Evolutionary conservation across 2,113 vertebrate genomes (phyloP), one percentile per base, ranked within the genome.

Genomic region (Pelodiscus sinensis): DNA sequence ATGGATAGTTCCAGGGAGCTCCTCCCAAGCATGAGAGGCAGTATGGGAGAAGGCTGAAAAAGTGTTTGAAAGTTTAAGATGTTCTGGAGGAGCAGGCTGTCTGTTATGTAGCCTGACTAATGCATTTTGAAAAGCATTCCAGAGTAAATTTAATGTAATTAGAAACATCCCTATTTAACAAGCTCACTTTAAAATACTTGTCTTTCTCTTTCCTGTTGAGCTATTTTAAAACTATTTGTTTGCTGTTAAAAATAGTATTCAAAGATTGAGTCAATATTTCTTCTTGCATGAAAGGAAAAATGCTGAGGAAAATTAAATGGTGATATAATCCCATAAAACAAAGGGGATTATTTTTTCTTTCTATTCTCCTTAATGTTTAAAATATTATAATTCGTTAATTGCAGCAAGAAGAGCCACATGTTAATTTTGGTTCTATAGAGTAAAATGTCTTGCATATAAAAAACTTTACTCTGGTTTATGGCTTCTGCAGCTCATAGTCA

Each of bases 311-410:
- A 97, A 96, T 94, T 81, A 96, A 96, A 87, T 94, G 89, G 77
- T 93, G 88, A 88, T 86, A 22, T 97, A 96, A 96, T 97, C 95
- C 85, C 94, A 57, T 96, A 60, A 89, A 94, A 80, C 83, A 25
- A 8, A 95, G 94, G 78, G 82, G 91, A 92, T 97, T 95, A 84
- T 97, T 73, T 93, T 96, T 96, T 87, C 73, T 22, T 96, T 82
- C 82, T 94, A 86, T 91, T 94, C 65, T 96, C 54, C 56, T 96
- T 95, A 58, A 58, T 58, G 57, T 58, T 58, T 58, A 58, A 97
- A 96, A 96, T 94, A 95, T 60, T 25, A 85, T 75, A 3, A 57
- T 87, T 95, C 83, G 94, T 81, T 93, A 94, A 95, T 85, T 95
- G 90, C 19, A 95, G 77, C 80, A 79, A 82, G 86, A 96, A 96